These are phyloP conservation scores for Medauroidea extradentata DNA, from an alignment of 1,140 invertebrate species.

Conservation along the genomic window DNA sequence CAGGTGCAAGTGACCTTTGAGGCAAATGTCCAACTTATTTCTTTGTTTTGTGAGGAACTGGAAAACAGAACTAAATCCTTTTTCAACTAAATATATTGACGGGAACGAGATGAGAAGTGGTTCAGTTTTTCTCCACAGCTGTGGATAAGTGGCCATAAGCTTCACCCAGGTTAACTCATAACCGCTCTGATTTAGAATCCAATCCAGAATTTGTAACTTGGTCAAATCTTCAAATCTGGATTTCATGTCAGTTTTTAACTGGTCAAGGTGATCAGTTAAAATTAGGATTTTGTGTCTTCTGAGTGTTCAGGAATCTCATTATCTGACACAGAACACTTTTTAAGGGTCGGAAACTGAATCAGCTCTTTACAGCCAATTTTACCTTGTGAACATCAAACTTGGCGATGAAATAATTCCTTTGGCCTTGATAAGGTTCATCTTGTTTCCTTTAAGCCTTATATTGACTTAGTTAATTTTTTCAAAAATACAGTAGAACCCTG, in stretches of 20 bases:
- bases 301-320: not conserved
- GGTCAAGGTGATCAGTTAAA: constrained; percentile 4
- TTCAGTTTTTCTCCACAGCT: constrained; percentile 3
- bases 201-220: constrained; percentile 3
- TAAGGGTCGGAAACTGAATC: constrained; percentile 5
- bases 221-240: constrained; percentile 2
- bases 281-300: constrained; percentile 1
- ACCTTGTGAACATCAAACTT: constrained; percentile 3
- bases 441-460: constrained; percentile 2
- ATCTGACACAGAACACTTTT: constrained; percentile 3
- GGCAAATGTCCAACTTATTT: constrained; percentile 4
- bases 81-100: constrained; percentile 5
- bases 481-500: too few relatives aligned
- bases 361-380: constrained; percentile 3
- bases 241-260: constrained; percentile 4
- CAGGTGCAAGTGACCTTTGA: not conserved
- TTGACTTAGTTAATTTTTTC: constrained; percentile 2
- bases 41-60: constrained; percentile 1
- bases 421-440: constrained; percentile 4
- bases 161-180: not conserved
- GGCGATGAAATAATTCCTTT: constrained; percentile 4
- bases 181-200: constrained; percentile 2
- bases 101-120: constrained; percentile 3
- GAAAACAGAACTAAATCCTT: constrained; percentile 4
- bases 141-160: constrained; percentile 2